A percentile compares a stretch with the other conserved stretches of the same genome.
Evolutionary conservation across 2,113 vertebrate species (phyloP).

Genomic region (Mus spicilegus): DNA sequence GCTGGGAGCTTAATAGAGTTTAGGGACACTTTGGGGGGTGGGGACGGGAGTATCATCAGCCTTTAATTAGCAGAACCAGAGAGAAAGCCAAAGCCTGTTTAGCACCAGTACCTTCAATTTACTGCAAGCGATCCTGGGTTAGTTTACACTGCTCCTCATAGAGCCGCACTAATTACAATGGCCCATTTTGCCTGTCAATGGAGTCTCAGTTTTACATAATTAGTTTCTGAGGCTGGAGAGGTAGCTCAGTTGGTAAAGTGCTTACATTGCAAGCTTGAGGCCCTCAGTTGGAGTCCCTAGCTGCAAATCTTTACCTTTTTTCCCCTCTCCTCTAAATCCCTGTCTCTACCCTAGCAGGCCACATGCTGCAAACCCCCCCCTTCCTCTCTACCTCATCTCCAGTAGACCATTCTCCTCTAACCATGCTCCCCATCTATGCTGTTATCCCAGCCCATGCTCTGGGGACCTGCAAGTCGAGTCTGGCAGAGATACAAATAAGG

Average conservation of each 20-base stretch:
- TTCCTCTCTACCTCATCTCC: neutral
- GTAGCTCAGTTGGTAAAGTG: neutral
- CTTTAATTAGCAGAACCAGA: constrained; percentile 8
- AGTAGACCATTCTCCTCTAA: neutral
- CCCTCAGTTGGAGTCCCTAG: neutral
- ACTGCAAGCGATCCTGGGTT: neutral
- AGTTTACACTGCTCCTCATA: constrained; percentile 8
- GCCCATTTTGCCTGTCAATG: constrained; percentile 33
- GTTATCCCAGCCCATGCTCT: neutral
- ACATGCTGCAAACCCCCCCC: neutral
- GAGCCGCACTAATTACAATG: neutral
- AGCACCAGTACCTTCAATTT: neutral
- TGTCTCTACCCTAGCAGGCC: neutral
- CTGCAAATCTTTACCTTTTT: neutral
- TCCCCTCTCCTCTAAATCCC: neutral
- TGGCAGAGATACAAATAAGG: neutral
- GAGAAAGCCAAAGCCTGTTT: constrained; percentile 1
- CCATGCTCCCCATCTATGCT: too few species aligned
- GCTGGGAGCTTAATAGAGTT: neutral
- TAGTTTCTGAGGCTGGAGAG: neutral
- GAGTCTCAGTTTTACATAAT: constrained; percentile 37
- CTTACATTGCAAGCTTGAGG: neutral
- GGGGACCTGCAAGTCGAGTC: neutral
- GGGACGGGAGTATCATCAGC: neutral
- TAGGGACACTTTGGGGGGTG: neutral